Percentiles rank a stretch among this genome's conserved stretches.
phyloP scores from a whole-genome alignment of 2,888 invertebrate genomes.

The Odontocerum albicorne region DNA sequence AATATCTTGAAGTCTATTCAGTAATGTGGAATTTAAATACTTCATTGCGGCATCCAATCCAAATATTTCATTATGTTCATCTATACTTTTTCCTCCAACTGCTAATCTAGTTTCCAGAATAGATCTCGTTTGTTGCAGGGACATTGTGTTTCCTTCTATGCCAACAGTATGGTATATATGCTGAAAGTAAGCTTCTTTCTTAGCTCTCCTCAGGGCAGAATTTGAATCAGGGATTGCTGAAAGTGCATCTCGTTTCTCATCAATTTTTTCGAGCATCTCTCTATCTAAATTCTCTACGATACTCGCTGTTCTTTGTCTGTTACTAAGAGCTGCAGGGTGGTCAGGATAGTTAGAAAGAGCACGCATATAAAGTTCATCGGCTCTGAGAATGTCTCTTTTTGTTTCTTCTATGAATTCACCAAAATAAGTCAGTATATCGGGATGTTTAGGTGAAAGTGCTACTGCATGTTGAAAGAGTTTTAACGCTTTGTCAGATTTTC shows the following conservation, averaged over 20 bases:
- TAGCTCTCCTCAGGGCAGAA: conserved; percentile 80
- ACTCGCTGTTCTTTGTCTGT: conserved; percentile 82
- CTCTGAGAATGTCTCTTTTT: conserved; percentile 80
- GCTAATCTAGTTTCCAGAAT: conserved; percentile 89
- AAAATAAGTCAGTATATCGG: conserved; percentile 88
- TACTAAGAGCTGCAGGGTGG: conserved; percentile 76
- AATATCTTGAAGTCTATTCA: conserved; percentile 77
- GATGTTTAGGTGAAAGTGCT: conserved; percentile 87
- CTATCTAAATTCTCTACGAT: conserved; percentile 90
- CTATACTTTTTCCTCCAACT: conserved; percentile 79
- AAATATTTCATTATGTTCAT: conserved; percentile 96
- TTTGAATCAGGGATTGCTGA: conserved; percentile 79
- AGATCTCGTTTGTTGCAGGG: conserved; percentile 85
- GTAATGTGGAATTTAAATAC: conserved; percentile 81
- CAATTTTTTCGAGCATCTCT: conserved; percentile 74
- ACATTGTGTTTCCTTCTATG: conserved; percentile 97
- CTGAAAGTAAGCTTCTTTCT: conserved; percentile 93
- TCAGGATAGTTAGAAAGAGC: conserved; percentile 83
- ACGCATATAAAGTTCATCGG: conserved; percentile 87
- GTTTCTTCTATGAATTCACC: conserved; percentile 91
- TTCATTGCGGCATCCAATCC: conserved; percentile 94
- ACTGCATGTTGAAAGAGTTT: conserved; percentile 89
- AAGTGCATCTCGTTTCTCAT: conserved; percentile 80
- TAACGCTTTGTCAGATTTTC: conserved; percentile 83
- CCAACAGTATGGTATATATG: conserved; percentile 97